These are phyloP conservation scores for Euura lappo DNA, from an alignment of 1,140 invertebrate species.

Conservation along the genomic window DNA sequence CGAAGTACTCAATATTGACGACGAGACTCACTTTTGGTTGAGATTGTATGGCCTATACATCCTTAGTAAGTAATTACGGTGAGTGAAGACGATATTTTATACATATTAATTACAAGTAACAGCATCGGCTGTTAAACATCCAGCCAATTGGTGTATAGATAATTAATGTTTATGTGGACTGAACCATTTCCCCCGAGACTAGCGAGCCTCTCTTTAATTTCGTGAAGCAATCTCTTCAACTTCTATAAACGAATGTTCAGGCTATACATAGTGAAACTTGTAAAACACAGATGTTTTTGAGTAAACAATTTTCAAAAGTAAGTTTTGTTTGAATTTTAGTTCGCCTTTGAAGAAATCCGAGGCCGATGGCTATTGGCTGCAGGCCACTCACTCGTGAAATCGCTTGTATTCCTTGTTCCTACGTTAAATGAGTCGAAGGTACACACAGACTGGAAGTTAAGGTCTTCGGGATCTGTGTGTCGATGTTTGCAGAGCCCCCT, in stretches of 20 bases:
- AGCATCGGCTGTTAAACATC: not conserved
- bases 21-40: too few relatives aligned
- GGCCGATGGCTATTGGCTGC: not conserved
- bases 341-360: not conserved
- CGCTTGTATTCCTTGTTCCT: too few relatives aligned
- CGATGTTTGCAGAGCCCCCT: too few relatives aligned
- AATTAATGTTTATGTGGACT: not conserved
- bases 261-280: not conserved
- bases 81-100: too few relatives aligned
- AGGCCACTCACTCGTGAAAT: not conserved
- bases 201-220: too few relatives aligned
- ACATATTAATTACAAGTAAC: not conserved
- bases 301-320: not conserved
- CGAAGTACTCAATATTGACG: too few relatives aligned
- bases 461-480: too few relatives aligned
- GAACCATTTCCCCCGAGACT: not conserved
- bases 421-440: too few relatives aligned
- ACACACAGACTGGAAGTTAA: too few relatives aligned
- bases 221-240: too few relatives aligned
- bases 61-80: not conserved
- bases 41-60: too few relatives aligned
- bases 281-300: not conserved
- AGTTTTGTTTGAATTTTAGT: not conserved
- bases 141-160: not conserved
- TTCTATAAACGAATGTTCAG: too few relatives aligned